Evolutionary conservation across 2,888 invertebrate genomes (phyloP).

Genomic region (Plagiodera versicolora): DNA sequence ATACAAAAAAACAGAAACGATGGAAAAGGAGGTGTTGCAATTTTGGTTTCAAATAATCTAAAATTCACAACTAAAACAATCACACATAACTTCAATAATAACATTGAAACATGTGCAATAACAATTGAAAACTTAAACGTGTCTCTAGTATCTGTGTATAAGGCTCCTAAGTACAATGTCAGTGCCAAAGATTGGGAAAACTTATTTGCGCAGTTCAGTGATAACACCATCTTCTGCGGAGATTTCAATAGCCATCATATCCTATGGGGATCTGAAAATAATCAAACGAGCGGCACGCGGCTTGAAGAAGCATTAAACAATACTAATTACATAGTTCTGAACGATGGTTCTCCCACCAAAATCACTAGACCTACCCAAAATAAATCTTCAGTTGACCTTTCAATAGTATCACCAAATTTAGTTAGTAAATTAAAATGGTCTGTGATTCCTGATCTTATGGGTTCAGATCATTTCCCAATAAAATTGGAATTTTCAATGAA

Average conservation of each 20-base stretch:
- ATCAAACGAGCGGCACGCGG: constrained; percentile 2
- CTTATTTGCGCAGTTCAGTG: neutral
- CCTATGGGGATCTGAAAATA: neutral
- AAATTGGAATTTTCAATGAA: neutral
- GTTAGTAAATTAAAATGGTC: neutral
- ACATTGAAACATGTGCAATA: constrained; percentile 1
- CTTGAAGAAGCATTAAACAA: constrained; percentile 4
- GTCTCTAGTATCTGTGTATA: neutral
- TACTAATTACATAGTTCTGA: constrained; percentile 1
- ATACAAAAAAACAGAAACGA: too few species aligned
- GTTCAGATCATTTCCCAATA: constrained; percentile 14
- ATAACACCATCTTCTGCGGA: neutral
- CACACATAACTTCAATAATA: neutral
- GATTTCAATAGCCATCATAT: constrained; percentile 9
- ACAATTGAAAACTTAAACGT: neutral
- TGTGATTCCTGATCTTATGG: constrained; percentile 1
- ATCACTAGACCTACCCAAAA: neutral
- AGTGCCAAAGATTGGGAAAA: neutral
- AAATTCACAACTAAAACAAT: neutral
- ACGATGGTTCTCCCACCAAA: constrained; percentile 12
- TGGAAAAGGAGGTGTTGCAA: constrained; percentile 2
- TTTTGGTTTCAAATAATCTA: neutral
- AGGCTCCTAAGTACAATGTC: constrained; percentile 2
- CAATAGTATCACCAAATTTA: constrained; percentile 8
- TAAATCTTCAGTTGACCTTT: constrained; percentile 12